Percentiles rank a stretch among this genome's conserved stretches.
phyloP scores from a whole-genome alignment of 2,797 vertebrate genomes.

The Scyliorhinus canicula region DNA sequence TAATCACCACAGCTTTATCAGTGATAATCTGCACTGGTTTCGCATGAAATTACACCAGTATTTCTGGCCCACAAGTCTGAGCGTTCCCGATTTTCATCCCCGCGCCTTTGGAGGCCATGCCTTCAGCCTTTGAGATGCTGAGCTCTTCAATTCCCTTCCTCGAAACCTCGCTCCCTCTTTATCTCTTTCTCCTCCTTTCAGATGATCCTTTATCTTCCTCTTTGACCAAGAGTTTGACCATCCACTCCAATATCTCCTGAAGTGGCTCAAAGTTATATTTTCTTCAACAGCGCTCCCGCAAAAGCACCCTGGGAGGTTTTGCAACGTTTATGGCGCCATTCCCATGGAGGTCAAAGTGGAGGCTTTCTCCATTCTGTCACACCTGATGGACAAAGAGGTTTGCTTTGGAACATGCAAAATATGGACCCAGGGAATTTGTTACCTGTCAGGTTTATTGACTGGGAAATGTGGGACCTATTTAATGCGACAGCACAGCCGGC shows the following conservation, averaged over 20 bases:
- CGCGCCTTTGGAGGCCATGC: no score
- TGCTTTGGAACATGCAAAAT: neutral
- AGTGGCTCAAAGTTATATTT: neutral
- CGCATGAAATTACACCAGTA: neutral
- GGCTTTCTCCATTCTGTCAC: neutral
- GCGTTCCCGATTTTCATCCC: no score
- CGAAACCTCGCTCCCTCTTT: no score
- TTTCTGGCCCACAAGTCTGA: no score
- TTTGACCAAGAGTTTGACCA: neutral
- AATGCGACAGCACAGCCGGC: neutral
- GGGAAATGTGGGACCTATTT: neutral
- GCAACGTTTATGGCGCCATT: no score
- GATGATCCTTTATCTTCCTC: neutral
- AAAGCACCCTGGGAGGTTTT: neutral
- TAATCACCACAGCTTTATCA: neutral
- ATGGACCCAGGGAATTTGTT: neutral
- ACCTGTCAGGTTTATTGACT: neutral
- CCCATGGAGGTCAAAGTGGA: no score
- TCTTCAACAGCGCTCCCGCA: neutral
- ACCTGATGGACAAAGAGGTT: neutral
- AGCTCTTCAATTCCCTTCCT: no score
- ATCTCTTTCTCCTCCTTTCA: neutral
- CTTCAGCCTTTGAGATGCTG: no score
- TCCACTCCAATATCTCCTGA: no score
- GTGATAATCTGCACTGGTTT: neutral